Base-by-base conservation (phyloP, 2,888 invertebrate genomes). In the Conus canariensis region DNA sequence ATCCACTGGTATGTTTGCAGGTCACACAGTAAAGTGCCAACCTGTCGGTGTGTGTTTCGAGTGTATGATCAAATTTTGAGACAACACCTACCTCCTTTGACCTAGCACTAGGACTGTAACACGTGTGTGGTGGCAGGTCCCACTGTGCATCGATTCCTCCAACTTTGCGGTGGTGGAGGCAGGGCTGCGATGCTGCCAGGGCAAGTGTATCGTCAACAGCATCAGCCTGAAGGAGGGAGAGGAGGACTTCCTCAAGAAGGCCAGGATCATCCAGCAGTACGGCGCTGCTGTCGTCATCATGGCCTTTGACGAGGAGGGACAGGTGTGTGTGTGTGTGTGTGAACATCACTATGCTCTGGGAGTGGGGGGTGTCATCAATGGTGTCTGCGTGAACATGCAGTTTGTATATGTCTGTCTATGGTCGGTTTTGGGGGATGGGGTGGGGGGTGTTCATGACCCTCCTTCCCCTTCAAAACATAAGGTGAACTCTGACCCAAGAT, bases 271-370 rank as follows among this genome's bases (percentile, higher is more conserved):
- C 45, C 96, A 96, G 91, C 95, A 96, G 90, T 97, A 97, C 94
- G 97, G 97, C 30, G 97, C 97, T 5, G 97, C 97, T 25, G 97
- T 97, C 0, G 97, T 97, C 22, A 96, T 97, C 74, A 97, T 97
- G 97, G 97, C 97, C 4, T 97, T 97, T 95, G 97, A 97, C 95
- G 97, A 97, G 94, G 94, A 95, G 58, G 97, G 97, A 86, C 97
- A 97, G 96, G 97, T 96, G 93, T 85, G 90, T 56, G 56, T 83
- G 25, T 67, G 59, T 25, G 30, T 86, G 86, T 16, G 56, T 1
- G 59, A 45, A 45, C 45, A 45, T 45, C 4, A 45, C 45, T 45
- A 45, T 45, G 45, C 45, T 3, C 45, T 4, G 45, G 60, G 25
- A 60, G 25, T n/a, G n/a, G n/a, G n/a, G 16, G 25, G 80, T 30